Conservation (phyloP, 1,140 invertebrate genomes). For the Panonychus citri region DNA sequence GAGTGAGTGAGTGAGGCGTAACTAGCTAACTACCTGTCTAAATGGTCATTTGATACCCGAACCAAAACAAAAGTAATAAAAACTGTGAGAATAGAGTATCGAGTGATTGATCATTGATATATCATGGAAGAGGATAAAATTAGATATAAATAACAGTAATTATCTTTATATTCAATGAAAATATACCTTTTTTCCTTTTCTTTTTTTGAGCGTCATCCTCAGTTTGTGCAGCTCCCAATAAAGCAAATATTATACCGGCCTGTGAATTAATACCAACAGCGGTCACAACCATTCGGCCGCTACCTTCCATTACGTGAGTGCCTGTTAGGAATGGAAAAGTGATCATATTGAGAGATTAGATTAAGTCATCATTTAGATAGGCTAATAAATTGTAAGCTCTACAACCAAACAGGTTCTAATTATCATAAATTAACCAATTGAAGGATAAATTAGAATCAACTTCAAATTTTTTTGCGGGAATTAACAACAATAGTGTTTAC, state of each 20-base stretch:
- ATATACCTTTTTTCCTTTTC: conserved; percentile 57
- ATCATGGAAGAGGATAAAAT: too few species aligned
- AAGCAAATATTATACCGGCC: conserved; percentile 96
- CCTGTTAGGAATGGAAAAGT: conserved; percentile 28
- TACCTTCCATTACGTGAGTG: conserved; percentile 99
- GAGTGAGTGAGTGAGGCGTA: too few species aligned
- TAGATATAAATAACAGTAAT: too few species aligned
- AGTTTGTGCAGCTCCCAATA: conserved; percentile 80
- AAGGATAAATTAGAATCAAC: too few species aligned
- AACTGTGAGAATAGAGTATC: too few species aligned
- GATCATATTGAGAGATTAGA: background rate
- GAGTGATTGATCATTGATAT: too few species aligned
- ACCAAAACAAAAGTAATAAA: too few species aligned
- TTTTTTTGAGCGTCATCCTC: conserved; percentile 76
- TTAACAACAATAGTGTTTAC: too few species aligned
- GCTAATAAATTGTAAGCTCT: background rate
- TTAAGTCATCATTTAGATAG: background rate
- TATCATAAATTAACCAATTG: background rate
- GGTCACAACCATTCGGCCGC: conserved; percentile 93
- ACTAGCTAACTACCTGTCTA: too few species aligned
- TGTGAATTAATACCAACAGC: conserved; percentile 98
- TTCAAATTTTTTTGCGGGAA: too few species aligned
- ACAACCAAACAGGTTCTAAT: background rate
- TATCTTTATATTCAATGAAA: background rate
- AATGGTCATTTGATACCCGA: too few species aligned